phyloP scores from a whole-genome alignment of 2,888 invertebrate species.

The Zhengitettix transpicula region DNA sequence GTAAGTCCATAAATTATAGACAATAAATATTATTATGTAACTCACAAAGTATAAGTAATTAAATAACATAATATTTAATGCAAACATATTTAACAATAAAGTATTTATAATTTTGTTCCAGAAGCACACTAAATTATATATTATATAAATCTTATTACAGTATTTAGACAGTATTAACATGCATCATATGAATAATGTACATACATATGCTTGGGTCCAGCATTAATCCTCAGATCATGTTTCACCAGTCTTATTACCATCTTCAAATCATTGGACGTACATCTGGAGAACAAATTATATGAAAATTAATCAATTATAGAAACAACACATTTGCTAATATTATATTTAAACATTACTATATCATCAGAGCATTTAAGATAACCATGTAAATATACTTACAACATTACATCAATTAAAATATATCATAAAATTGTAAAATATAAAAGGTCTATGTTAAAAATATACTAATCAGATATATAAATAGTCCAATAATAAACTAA shows the following conservation, averaged over 20 bases:
- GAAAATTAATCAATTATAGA: not conserved
- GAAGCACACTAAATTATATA: not conserved
- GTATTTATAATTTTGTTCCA: too few relatives aligned
- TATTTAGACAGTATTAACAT: not conserved
- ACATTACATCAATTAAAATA: not conserved
- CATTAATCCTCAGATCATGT: conserved; percentile 81
- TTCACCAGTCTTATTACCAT: conserved; percentile 75
- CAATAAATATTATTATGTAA: too few relatives aligned
- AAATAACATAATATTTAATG: too few relatives aligned
- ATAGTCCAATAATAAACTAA: too few relatives aligned
- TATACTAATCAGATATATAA: too few relatives aligned
- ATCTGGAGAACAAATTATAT: conserved; percentile 29
- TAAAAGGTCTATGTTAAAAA: too few relatives aligned
- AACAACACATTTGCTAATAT: not conserved
- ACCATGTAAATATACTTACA: not conserved
- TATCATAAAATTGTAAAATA: too few relatives aligned
- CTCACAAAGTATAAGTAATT: too few relatives aligned
- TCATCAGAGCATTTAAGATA: not conserved
- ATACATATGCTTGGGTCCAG: conserved; percentile 78
- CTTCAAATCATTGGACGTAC: conserved; percentile 69
- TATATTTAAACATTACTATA: not conserved
- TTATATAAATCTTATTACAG: not conserved
- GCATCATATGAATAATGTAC: conserved; percentile 14
- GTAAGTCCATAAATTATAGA: too few relatives aligned
- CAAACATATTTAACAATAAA: too few relatives aligned